These are phyloP conservation scores for Anas capensis DNA, from an alignment of 2,797 vertebrate species.

Conservation along the genomic window DNA sequence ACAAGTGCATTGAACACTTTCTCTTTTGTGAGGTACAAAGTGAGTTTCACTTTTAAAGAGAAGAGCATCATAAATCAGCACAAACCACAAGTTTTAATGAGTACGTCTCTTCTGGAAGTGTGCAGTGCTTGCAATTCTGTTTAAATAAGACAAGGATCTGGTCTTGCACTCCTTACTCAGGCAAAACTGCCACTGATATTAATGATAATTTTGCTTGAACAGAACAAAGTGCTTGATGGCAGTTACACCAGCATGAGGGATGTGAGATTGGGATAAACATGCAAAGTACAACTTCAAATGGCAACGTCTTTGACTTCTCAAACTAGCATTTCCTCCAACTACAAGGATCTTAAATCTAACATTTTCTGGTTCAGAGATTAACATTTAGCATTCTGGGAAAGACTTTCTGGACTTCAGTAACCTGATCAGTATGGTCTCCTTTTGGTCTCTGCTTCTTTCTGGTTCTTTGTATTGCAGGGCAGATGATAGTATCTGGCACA, in stretches of 20 bases:
- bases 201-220: conserved; percentile 61
- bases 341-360: conserved; percentile 79
- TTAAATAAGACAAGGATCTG: conserved; percentile 33
- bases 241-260: conserved; percentile 42
- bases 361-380: conserved; percentile 81
- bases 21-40: conserved; percentile 5
- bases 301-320: conserved; percentile 59
- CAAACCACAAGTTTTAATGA: conserved; percentile 63
- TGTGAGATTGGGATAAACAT: conserved; percentile 1
- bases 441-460: conserved; percentile 74
- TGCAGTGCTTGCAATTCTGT: conserved; percentile 59
- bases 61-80: conserved; percentile 53
- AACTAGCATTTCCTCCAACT: conserved; percentile 66
- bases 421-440: conserved; percentile 81
- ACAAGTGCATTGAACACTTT: conserved; percentile 51
- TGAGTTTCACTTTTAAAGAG: conserved; percentile 47
- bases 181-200: conserved; percentile 63
- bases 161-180: conserved; percentile 43
- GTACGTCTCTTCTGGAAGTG: conserved; percentile 55
- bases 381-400: conserved; percentile 75
- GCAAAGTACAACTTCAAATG: conserved; percentile 52
- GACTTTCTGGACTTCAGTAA: conserved; percentile 80
- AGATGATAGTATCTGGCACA: conserved; percentile 92
- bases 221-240: conserved; percentile 44
- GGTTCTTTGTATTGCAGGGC: conserved; percentile 83